Evolutionary conservation across 2,797 vertebrate genomes (phyloP).

Genomic region (Leptatherina wallacei): DNA sequence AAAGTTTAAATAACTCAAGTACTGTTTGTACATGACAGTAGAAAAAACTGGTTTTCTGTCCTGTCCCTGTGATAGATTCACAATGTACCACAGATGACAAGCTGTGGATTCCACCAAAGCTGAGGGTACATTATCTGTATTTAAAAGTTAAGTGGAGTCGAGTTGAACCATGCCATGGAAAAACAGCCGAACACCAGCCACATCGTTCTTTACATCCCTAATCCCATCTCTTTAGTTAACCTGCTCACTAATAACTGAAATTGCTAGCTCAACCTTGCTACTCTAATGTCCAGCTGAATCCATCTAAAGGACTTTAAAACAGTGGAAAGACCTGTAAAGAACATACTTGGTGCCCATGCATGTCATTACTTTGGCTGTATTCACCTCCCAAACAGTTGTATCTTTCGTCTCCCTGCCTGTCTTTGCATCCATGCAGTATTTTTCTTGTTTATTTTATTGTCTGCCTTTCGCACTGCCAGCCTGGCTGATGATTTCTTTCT

Average conservation of each 20-base stretch:
- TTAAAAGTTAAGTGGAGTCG: not conserved
- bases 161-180: slow-evolving; percentile 14
- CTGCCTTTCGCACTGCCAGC: slow-evolving; percentile 40
- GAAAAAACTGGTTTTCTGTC: not conserved
- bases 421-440: slow-evolving; percentile 54
- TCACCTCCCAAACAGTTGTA: slow-evolving; percentile 42
- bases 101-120: not conserved
- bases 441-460: slow-evolving; percentile 50
- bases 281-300: slow-evolving; percentile 27
- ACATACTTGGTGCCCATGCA: slow-evolving; percentile 53
- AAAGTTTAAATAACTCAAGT: too few relatives aligned
- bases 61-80: not conserved
- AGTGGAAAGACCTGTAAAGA: slow-evolving; percentile 22
- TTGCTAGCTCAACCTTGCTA: slow-evolving; percentile 32
- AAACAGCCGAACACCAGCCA: not conserved
- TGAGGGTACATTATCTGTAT: not conserved
- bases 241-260: slow-evolving; percentile 58
- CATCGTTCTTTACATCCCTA: slow-evolving; percentile 6
- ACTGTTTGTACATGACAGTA: too few relatives aligned
- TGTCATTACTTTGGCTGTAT: slow-evolving; percentile 61
- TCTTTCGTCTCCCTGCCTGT: slow-evolving; percentile 54
- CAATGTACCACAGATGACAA: not conserved
- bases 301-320: slow-evolving; percentile 36
- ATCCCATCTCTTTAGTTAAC: slow-evolving; percentile 24
- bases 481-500: slow-evolving; percentile 54